These are phyloP conservation scores for Habropoda laboriosa DNA, from an alignment of 1,140 invertebrate genomes.

Conservation along the genomic window DNA sequence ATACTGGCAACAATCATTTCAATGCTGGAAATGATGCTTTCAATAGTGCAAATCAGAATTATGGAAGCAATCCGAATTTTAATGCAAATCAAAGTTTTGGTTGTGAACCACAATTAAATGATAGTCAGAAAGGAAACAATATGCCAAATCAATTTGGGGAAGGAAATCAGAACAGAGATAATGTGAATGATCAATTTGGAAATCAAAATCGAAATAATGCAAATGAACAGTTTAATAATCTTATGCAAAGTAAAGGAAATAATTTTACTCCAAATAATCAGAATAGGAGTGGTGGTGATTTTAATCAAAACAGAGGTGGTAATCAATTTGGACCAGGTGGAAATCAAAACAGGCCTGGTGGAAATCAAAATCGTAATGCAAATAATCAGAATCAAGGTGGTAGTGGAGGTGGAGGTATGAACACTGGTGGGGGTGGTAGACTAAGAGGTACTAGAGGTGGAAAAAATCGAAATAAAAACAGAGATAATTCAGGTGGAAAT, in stretches of 20 bases:
- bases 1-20: conserved; percentile 59
- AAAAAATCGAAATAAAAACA: conserved; percentile 73
- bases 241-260: conserved; percentile 53
- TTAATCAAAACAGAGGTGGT: conserved; percentile 69
- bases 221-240: conserved; percentile 61
- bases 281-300: conserved; percentile 67
- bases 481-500: conserved; percentile 61
- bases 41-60: conserved; percentile 66
- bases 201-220: conserved; percentile 53
- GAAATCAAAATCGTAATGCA: conserved; percentile 62
- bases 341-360: conserved; percentile 66
- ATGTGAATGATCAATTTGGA: conserved; percentile 65
- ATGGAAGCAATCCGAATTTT: conserved; percentile 63
- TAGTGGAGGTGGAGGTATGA: conserved; percentile 23
- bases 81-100: conserved; percentile 62
- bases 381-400: conserved; percentile 55
- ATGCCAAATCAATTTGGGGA: conserved; percentile 56
- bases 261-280: conserved; percentile 62
- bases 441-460: conserved; percentile 67
- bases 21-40: conserved; percentile 66
- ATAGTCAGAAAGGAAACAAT: conserved; percentile 48
- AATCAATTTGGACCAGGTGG: conserved; percentile 61
- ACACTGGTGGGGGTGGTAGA: conserved; percentile 15
- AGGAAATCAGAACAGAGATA: conserved; percentile 52
- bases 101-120: conserved; percentile 56